phyloP scores from a whole-genome alignment of 2,113 vertebrate species.

The Myiopsitta monachus region DNA sequence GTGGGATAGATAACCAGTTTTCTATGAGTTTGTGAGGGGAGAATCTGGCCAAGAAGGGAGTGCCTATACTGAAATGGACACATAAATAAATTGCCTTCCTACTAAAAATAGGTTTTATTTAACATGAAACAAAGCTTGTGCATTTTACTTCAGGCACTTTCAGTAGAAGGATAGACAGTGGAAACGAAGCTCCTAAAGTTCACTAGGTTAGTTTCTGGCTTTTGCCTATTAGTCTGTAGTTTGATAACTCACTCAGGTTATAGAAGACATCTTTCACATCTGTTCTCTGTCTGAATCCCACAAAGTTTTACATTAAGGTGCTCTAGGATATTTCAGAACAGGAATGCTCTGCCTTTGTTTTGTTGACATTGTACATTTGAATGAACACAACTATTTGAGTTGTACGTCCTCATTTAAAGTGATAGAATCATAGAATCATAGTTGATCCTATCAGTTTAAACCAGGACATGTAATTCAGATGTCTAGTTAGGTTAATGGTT shows the following conservation, averaged over 20 bases:
- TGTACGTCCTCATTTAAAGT: neutral
- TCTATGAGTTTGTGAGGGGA: neutral
- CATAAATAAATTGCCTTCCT: neutral
- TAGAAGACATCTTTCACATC: neutral
- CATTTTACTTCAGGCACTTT: neutral
- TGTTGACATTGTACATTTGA: neutral
- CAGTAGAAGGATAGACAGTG: neutral
- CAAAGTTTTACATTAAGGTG: neutral
- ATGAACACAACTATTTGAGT: neutral
- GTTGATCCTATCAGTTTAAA: neutral
- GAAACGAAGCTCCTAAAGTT: neutral
- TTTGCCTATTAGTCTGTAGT: neutral
- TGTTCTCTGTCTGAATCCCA: neutral
- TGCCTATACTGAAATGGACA: neutral
- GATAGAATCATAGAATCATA: neutral
- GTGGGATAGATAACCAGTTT: neutral
- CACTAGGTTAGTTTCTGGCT: fast-evolving
- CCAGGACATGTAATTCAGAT: neutral
- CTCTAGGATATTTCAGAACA: neutral
- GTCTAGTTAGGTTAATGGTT: neutral
- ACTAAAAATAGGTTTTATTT: neutral
- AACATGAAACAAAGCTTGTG: neutral
- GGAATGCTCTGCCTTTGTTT: neutral
- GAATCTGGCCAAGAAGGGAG: neutral
- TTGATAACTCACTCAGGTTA: neutral